A percentile compares a stretch with the other conserved stretches of the same genome.
phyloP scores from a whole-genome alignment of 2,797 vertebrate species.

The Channallabes apus region DNA sequence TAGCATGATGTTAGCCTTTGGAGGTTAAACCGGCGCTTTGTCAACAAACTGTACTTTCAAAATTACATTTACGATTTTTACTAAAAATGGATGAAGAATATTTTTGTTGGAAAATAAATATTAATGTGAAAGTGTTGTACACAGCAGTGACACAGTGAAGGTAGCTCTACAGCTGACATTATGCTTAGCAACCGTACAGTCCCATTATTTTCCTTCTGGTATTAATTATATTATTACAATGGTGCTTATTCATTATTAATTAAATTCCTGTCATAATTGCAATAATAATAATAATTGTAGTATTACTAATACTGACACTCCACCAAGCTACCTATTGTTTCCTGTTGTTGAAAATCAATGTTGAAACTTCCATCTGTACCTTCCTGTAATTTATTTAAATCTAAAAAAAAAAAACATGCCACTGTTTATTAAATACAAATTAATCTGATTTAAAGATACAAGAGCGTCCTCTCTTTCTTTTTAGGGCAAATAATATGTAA shows the following conservation, averaged over 20 bases:
- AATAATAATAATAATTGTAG: no score
- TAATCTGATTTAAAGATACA: background rate
- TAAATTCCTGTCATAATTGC: no score
- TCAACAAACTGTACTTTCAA: no score
- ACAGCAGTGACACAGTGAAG: background rate
- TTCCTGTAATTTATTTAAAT: background rate
- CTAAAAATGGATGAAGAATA: background rate
- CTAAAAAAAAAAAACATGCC: background rate
- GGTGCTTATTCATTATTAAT: no score
- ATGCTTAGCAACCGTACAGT: background rate
- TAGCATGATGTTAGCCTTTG: conserved; percentile 11
- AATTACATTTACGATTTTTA: background rate
- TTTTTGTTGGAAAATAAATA: background rate
- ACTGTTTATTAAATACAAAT: background rate
- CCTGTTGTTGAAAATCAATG: background rate
- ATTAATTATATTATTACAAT: no score
- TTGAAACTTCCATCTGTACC: background rate
- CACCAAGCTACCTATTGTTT: background rate
- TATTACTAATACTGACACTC: background rate
- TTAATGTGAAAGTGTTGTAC: background rate
- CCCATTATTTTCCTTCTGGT: background rate
- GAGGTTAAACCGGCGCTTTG: background rate
- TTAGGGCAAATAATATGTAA: background rate
- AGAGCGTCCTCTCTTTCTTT: background rate
- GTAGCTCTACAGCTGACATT: background rate